These are phyloP conservation scores for Hylaeus volcanicus DNA, from an alignment of 1,140 invertebrate species.

Conservation along the genomic window DNA sequence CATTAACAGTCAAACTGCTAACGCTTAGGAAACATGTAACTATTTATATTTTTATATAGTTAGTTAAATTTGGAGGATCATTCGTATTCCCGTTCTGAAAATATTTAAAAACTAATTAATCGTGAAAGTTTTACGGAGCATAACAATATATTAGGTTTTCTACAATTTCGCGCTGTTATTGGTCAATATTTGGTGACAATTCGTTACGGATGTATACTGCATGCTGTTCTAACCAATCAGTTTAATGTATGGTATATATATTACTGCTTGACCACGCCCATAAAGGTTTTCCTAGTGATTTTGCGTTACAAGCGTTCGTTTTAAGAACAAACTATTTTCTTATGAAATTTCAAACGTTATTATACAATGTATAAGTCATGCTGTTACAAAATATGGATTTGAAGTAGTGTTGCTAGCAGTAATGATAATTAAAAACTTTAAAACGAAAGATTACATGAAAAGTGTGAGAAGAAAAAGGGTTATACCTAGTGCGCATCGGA, in stretches of 20 bases:
- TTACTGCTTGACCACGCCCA: neutral
- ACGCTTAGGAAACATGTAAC: neutral
- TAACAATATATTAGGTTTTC: neutral
- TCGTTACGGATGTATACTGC: neutral
- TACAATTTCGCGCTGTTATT: neutral
- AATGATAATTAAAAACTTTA: neutral
- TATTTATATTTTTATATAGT: neutral
- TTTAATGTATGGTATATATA: neutral
- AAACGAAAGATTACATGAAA: neutral
- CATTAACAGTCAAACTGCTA: neutral
- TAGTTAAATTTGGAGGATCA: neutral
- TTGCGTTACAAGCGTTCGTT: neutral
- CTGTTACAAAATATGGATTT: neutral
- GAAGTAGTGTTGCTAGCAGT: neutral
- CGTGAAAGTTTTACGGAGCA: neutral
- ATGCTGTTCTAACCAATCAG: neutral
- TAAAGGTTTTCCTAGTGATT: neutral
- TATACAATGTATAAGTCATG: no score
- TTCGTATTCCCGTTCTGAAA: neutral
- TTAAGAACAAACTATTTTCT: no score
- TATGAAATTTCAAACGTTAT: no score
- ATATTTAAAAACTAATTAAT: slow-evolving; percentile 4
- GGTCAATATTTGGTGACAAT: neutral
- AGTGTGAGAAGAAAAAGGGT: neutral
- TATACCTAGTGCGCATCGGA: neutral